Evolutionary conservation across 2,797 vertebrate species (phyloP), one percentile per base, ranked within the genome.

Genomic region (Sebastes paucispinis): DNA sequence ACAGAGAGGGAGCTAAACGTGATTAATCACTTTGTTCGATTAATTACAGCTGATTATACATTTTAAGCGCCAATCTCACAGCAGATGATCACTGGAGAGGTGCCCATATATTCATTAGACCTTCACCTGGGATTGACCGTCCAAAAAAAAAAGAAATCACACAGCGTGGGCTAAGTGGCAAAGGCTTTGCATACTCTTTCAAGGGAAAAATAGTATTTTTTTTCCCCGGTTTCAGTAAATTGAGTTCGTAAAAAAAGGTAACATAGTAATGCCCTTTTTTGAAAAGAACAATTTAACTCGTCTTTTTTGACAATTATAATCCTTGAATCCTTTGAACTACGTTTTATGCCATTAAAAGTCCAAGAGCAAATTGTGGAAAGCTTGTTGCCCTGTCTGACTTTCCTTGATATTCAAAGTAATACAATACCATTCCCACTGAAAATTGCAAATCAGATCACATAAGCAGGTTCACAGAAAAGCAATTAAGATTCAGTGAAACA

Each of bases 401-500:
- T 84, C 69, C 75, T 83, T 91, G 73, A 89, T 91, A 92, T 87
- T 82, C 72, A 89, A 88, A 89, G 82, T 89, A 90, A 92, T 91
- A 86, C 79, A 91, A 92, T 87, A 76, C 81, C 69, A 80, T 95
- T 96, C 94, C 88, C 94, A 72, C 66, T 88, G 93, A 94, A 95
- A 94, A 94, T 93, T 92, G 91, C 89, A 94, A 95, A 95, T 96
- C 93, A 95, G 94, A 95, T 94, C 95, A 95, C 95, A 95, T 93
- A 95, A 92, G 93, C 91, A 89, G 92, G 88, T 94, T 94, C 90
- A 87, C 89, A 88, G 91, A 96, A 96, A 96, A 94, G 95, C 96
- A 97, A 97, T 97, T 96, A 96, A 95, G 93, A 96, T 94, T 96
- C 96, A 96, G 88, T 96, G 94, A 96, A 95, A 97, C 96, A 96